Evolutionary conservation across 1,140 invertebrate species (phyloP).

Genomic region (Drosophila eugracilis): DNA sequence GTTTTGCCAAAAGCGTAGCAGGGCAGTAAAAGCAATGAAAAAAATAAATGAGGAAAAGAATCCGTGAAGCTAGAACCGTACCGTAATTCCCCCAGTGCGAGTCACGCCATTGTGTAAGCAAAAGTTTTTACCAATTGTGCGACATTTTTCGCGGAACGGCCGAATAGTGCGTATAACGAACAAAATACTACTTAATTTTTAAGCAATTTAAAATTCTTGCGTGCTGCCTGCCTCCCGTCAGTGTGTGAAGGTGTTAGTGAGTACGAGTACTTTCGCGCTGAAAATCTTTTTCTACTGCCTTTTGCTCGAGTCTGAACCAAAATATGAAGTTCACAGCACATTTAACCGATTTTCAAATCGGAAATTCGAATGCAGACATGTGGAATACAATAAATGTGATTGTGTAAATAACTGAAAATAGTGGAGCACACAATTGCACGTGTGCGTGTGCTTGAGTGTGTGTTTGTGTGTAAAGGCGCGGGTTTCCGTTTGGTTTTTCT

Average conservation of each 20-base stretch:
- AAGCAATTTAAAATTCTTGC: slow-evolving; percentile 77
- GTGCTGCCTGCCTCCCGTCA: slow-evolving; percentile 59
- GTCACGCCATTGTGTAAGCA: slow-evolving; percentile 55
- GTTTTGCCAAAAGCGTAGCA: slow-evolving; percentile 80
- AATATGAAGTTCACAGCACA: slow-evolving; percentile 12
- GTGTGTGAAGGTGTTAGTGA: slow-evolving; percentile 32
- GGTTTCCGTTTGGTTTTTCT: slow-evolving; percentile 39
- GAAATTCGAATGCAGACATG: slow-evolving; percentile 32
- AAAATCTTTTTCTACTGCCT: slow-evolving; percentile 70
- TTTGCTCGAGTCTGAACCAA: slow-evolving; percentile 16
- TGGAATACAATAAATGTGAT: slow-evolving; percentile 43
- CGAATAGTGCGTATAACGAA: slow-evolving; percentile 68
- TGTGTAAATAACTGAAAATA: slow-evolving; percentile 82
- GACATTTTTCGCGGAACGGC: slow-evolving; percentile 44
- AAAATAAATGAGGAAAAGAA: slow-evolving; percentile 80
- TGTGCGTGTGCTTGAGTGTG: slow-evolving; percentile 12
- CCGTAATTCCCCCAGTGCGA: slow-evolving; percentile 46
- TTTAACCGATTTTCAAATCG: slow-evolving; percentile 28
- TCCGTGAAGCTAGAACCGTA: slow-evolving; percentile 70
- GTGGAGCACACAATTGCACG: slow-evolving; percentile 58
- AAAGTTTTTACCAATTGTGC: slow-evolving; percentile 44
- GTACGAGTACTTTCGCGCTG: slow-evolving; percentile 67
- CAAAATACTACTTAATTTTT: slow-evolving; percentile 56
- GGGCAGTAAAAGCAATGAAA: slow-evolving; percentile 62
- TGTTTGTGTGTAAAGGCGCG: slow-evolving; percentile 65